A percentile compares a stretch with the other conserved stretches of the same genome.
Evolutionary conservation across 2,797 vertebrate species (phyloP).

Genomic region (Furcifer pardalis): DNA sequence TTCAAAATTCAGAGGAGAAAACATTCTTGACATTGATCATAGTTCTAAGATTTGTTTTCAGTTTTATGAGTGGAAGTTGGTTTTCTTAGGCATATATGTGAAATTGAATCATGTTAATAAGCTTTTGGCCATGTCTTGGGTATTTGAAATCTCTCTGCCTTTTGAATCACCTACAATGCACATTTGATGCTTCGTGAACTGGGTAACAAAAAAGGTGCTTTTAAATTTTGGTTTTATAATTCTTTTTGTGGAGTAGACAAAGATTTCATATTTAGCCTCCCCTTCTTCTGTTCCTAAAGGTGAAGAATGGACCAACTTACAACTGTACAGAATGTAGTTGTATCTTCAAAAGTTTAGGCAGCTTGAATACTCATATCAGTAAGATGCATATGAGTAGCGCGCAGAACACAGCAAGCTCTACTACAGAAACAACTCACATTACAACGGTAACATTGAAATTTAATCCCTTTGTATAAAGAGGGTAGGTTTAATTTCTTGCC

Average conservation of each 20-base stretch:
- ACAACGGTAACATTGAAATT: slow-evolving; percentile 67
- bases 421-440: slow-evolving; percentile 70
- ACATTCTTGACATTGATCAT: neutral
- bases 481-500: neutral
- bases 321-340: slow-evolving; percentile 97
- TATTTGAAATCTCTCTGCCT: neutral
- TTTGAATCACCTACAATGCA: neutral
- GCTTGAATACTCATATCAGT: slow-evolving; percentile 97
- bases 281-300: slow-evolving; percentile 65
- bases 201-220: neutral
- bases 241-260: neutral
- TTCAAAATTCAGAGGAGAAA: neutral
- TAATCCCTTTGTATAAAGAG: neutral
- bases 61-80: too few relatives aligned
- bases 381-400: slow-evolving; percentile 92
- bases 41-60: too few relatives aligned
- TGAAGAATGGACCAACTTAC: slow-evolving; percentile 83
- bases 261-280: neutral
- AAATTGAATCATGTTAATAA: neutral
- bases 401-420: slow-evolving; percentile 63
- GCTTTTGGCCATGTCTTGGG: neutral
- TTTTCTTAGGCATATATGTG: neutral
- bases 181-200: neutral
- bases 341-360: slow-evolving; percentile 96
- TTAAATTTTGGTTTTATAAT: neutral